Base-by-base conservation (phyloP, 2,888 invertebrate genomes). In the Cordilura impudica region DNA sequence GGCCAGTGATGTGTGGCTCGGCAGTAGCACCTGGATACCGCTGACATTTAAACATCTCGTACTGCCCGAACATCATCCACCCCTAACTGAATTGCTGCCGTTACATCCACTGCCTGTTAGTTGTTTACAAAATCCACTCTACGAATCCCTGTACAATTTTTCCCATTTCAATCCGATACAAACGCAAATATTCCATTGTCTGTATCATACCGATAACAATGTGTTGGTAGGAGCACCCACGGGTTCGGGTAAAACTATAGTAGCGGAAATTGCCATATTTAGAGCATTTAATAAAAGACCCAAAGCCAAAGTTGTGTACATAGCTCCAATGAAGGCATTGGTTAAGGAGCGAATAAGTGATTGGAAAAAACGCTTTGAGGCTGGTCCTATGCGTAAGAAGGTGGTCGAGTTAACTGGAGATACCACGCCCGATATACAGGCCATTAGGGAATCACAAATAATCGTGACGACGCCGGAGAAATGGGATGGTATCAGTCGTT, bases 381-480 rank as follows among this genome's bases (percentile, higher is more conserved):
- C 92, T 43, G 92, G 92, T 79, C 67, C 84, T 2, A 88, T 98
- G 12, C 93, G 93, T 0, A 95, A 95, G 87, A 95, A 93, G 82
- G 97, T 99, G 0, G 96, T 99, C 0, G 99, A 99, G 90, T 91
- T 99, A 81, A 99, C 99, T 51, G 99, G 99, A 87, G 95, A 96
- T 87, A 94, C 96, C 0, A 94, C 96, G 0, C 97, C 97, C 0
- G 96, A 96, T 86, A 92, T 94, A 67, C 91, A 93, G 75, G 94
- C 97, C 0, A 97, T 99, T 74, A 92, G 94, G 0, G 93, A 90
- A 61, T 95, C 98, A 0, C 95, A 96, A 88, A 94, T 99, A 0
- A 99, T 99, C 83, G 97, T 99, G 0, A 99, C 99, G 0, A 99
- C 99, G 0, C 99, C 99, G 0, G 99, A 99, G 90, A 99, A 99